These are phyloP conservation scores for Laothoe populi DNA, from an alignment of 2,888 invertebrate species.

Conservation along the genomic window DNA sequence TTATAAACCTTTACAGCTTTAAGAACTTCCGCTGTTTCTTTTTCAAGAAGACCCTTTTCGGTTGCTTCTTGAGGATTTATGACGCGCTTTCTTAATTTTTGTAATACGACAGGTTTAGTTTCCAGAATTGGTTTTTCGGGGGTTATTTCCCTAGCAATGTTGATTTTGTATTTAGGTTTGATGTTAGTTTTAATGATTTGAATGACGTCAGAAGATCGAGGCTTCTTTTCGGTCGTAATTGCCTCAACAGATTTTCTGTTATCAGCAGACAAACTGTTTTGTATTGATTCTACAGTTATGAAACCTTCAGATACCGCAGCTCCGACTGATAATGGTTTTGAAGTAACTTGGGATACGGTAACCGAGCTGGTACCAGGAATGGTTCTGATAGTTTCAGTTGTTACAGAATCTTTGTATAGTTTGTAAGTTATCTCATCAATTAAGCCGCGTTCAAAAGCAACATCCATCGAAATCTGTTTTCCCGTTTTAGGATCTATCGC, in stretches of 20 bases:
- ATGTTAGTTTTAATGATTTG: conserved; percentile 84
- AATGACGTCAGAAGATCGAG: conserved; percentile 77
- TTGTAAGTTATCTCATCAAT: conserved; percentile 58
- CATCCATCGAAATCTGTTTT: conserved; percentile 89
- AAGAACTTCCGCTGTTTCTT: conserved; percentile 89
- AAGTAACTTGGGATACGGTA: conserved; percentile 62
- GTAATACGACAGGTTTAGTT: conserved; percentile 88
- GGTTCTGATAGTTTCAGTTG: conserved; percentile 36
- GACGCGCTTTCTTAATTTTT: conserved; percentile 91
- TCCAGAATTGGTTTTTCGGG: conserved; percentile 85
- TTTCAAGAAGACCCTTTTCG: conserved; percentile 91
- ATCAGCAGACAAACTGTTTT: conserved; percentile 72
- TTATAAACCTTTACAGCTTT: conserved; percentile 85
- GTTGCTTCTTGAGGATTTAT: conserved; percentile 91
- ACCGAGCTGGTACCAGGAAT: conserved; percentile 47
- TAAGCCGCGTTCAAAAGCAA: conserved; percentile 84
- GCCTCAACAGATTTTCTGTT: conserved; percentile 55
- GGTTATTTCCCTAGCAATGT: conserved; percentile 86
- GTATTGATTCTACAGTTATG: conserved; percentile 81
- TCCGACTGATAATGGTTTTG: conserved; percentile 83
- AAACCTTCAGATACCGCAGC: conserved; percentile 85
- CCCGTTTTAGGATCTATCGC: conserved; percentile 89
- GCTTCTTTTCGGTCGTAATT: conserved; percentile 47
- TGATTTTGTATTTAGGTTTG: conserved; percentile 88
- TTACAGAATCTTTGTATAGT: conserved; percentile 44